phyloP scores from a whole-genome alignment of 1,140 invertebrate genomes.

The Radopholus similis region DNA sequence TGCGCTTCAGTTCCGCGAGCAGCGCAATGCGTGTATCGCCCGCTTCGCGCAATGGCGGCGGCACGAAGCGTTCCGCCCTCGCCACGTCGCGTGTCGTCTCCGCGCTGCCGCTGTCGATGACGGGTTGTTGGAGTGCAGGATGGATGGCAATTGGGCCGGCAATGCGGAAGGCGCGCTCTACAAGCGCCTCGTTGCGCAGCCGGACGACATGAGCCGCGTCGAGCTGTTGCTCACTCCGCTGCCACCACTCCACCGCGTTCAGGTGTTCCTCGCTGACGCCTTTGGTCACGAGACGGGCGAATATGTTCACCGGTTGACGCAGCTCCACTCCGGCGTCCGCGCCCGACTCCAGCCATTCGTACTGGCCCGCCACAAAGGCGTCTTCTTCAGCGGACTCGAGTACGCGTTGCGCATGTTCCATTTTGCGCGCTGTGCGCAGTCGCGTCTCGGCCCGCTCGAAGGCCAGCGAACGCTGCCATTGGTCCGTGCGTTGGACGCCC shows the following conservation, averaged over 20 bases:
- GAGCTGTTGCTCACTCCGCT: background rate
- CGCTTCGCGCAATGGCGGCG: background rate
- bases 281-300: slow-evolving; percentile 2
- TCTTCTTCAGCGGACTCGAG: background rate
- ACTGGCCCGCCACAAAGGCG: background rate
- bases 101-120: background rate
- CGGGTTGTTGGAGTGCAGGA: background rate
- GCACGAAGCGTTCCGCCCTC: background rate
- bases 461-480: background rate
- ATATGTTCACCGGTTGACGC: slow-evolving; percentile 5
- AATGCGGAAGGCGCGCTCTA: background rate
- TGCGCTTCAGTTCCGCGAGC: background rate
- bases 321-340: background rate
- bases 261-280: slow-evolving; percentile 19
- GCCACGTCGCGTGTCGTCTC: background rate
- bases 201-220: background rate
- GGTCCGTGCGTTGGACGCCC: background rate
- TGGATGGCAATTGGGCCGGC: background rate
- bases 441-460: background rate
- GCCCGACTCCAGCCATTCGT: background rate
- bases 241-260: slow-evolving; percentile 22
- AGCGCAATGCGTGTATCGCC: background rate
- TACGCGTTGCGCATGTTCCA: background rate
- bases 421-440: background rate
- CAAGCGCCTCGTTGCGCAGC: background rate